Evolutionary conservation across 2,888 invertebrate species (phyloP).

Genomic region (Ethmia dodecea): DNA sequence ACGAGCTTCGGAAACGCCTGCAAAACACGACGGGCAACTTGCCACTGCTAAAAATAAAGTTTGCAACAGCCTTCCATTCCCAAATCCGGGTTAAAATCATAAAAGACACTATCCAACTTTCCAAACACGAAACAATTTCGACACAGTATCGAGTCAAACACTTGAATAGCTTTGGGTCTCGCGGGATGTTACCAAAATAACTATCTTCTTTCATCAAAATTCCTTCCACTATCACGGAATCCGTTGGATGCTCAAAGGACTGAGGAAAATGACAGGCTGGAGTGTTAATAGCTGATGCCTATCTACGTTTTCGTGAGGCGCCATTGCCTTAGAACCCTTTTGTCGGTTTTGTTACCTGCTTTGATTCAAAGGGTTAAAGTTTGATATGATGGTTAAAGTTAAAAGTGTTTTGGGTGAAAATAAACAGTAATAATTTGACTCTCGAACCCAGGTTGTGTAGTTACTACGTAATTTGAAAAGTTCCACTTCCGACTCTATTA

Average conservation of each 20-base stretch:
- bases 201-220: slow-evolving; percentile 41
- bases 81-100: slow-evolving; percentile 11
- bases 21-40: no score
- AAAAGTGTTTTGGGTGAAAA: no score
- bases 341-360: slow-evolving; percentile 35
- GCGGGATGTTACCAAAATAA: slow-evolving; percentile 36
- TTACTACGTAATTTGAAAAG: no score
- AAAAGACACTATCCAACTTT: slow-evolving; percentile 8
- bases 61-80: no score
- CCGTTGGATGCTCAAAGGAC: slow-evolving; percentile 39
- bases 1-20: no score
- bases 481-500: no score
- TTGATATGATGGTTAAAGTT: slow-evolving; percentile 13
- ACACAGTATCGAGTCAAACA: slow-evolving; percentile 27
- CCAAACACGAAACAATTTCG: slow-evolving; percentile 13
- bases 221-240: slow-evolving; percentile 21
- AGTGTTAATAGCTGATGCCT: slow-evolving; percentile 55
- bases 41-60: no score
- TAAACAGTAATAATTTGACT: no score
- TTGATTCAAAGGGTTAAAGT: slow-evolving; percentile 16
- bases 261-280: slow-evolving; percentile 29
- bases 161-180: slow-evolving; percentile 33
- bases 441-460: no score
- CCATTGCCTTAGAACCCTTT: slow-evolving; percentile 29
- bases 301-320: slow-evolving; percentile 44